phyloP scores from a whole-genome alignment of 2,113 vertebrate genomes.

The human region GRCh38 chr17:12980501-12981000 shows the following conservation, averaged over 20 bases:
- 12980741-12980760: background rate
- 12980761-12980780: background rate
- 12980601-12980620: background rate
- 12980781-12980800: no score
- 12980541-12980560: background rate
- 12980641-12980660: background rate
- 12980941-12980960: background rate
- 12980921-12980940: background rate
- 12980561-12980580: background rate
- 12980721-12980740: background rate
- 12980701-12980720: background rate
- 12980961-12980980: fast-evolving
- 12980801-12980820: background rate
- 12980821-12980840: background rate
- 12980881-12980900: background rate
- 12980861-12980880: background rate
- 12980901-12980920: background rate
- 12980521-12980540: background rate
- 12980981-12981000: background rate
- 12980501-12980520: background rate
- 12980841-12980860: background rate
- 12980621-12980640: background rate
- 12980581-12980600: background rate
- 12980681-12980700: background rate
- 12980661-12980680: background rate